These are phyloP conservation scores for Dromas ardeola DNA, from an alignment of 2,113 vertebrate genomes.

Conservation along the genomic window DNA sequence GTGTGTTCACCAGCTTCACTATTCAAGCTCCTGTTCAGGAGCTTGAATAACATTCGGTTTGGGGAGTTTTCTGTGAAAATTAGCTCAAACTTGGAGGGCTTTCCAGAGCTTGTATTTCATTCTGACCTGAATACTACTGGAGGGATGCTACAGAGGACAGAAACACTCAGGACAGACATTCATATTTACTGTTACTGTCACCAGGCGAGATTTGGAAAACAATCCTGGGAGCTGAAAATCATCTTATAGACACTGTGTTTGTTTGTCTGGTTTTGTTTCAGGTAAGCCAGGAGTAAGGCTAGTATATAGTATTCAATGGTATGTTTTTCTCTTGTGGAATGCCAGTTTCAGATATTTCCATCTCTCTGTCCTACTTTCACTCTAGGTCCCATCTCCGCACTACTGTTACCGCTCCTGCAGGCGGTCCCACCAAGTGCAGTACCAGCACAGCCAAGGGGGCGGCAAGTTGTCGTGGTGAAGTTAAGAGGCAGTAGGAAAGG, in stretches of 20 bases:
- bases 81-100: neutral
- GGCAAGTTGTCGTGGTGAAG: neutral
- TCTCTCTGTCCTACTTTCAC: neutral
- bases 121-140: neutral
- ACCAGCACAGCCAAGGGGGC: neutral
- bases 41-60: neutral
- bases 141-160: neutral
- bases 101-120: neutral
- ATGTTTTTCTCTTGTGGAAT: neutral
- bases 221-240: neutral
- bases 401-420: neutral
- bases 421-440: neutral
- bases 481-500: neutral
- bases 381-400: neutral
- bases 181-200: neutral
- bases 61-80: neutral
- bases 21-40: neutral
- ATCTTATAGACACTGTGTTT: neutral
- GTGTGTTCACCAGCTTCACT: neutral
- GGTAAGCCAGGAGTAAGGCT: neutral
- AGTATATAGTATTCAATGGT: neutral
- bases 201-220: neutral
- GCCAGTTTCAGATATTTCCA: neutral
- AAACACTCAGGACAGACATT: neutral
- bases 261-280: neutral